Evolutionary conservation across 2,113 vertebrate species (phyloP).

Genomic region (Rhipidura dahli): DNA sequence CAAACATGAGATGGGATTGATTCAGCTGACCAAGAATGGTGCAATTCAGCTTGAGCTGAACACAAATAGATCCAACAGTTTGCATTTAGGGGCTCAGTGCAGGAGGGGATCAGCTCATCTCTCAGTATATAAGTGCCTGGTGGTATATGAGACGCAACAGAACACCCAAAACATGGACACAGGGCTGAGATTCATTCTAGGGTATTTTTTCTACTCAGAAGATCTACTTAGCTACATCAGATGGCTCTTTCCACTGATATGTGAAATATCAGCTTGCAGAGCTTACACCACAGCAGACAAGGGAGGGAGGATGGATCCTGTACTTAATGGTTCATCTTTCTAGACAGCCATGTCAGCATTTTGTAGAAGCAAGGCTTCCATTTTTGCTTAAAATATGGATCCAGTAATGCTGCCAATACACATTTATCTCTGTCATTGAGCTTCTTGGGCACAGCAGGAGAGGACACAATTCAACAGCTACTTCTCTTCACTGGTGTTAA

Average conservation of each 20-base stretch:
- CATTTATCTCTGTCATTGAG: conserved; percentile 58
- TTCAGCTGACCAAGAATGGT: not conserved
- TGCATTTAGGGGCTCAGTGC: not conserved
- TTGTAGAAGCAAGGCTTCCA: conserved; percentile 18
- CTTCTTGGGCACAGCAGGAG: not conserved
- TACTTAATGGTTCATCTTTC: not conserved
- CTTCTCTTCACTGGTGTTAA: not conserved
- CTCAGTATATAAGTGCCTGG: not conserved
- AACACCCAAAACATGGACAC: not conserved
- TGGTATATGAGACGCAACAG: not conserved
- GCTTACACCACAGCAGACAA: not conserved
- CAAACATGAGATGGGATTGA: not conserved
- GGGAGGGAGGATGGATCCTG: not conserved
- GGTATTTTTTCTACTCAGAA: not conserved
- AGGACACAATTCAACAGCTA: not conserved
- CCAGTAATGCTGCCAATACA: not conserved
- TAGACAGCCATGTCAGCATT: conserved; percentile 8
- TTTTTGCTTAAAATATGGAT: conserved; percentile 64
- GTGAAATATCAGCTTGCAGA: not conserved
- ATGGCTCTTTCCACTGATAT: not conserved
- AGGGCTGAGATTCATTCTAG: not conserved
- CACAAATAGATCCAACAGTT: not conserved
- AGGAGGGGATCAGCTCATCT: not conserved
- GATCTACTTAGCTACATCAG: not conserved
- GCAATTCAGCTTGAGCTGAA: not conserved